Evolutionary conservation across 2,113 vertebrate genomes (phyloP), one percentile per base, ranked within the genome.

Genomic region (Clarias gariepinus): DNA sequence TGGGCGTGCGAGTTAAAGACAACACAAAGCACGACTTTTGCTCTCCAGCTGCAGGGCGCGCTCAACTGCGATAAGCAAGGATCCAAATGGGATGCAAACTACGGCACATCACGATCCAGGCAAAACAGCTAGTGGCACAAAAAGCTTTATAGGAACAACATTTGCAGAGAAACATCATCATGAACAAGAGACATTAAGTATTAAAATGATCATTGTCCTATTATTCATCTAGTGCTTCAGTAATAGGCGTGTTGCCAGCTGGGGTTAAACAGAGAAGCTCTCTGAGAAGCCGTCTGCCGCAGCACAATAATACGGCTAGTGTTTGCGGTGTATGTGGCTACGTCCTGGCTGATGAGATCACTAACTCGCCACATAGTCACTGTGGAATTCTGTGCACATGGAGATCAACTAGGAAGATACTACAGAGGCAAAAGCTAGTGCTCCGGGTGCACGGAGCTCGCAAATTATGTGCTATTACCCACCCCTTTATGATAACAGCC

Each of bases 251-350:
- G 25, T 61, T 58, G 55, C 16, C 58, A 78, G 73, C 60, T 85
- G 74, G 74, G 41, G 23, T 58, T 60, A 64, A 69, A 82, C 80
- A 87, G 68, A 76, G 57, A 33, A 7, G 52, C 80, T 81, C 86
- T 76, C 28, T 76, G 53, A 71, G 0, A 15, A n/a, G 41, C 19
- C 10, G n/a, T 15, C 73, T 76, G 73, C 73, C 23, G 66, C 7
- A 85, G n/a, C 69, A 66, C 80, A 85, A 85, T 68, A 91, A 77
- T 91, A 85, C 88, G 78, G 89, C 79, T 55, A 80, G 88, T 91
- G 88, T 93, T 92, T 92, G 90, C 79, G 89, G 33, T 36, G 33
- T 87, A 47, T 87, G 89, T 71, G 82, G 87, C 81, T 57, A 81
- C 61, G 78, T 83, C 76, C 77, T 79, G 64, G 23, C 69, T 47